Base-by-base conservation (phyloP, 1,140 invertebrate species). In the Cotesia chilonis region DNA sequence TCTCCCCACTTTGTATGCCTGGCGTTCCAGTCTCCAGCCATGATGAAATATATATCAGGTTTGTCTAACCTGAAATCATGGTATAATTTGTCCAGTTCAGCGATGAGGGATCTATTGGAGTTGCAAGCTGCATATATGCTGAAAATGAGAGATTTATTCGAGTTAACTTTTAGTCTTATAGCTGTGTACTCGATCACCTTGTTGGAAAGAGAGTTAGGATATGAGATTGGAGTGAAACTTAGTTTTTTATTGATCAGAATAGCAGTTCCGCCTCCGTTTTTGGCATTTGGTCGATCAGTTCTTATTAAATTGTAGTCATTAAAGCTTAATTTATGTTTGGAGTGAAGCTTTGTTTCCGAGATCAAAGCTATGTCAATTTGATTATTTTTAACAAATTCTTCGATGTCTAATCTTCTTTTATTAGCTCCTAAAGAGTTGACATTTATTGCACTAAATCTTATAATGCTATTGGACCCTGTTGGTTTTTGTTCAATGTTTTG, bases 121-220 rank as follows among this genome's bases (percentile, higher is more conserved):
- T 28, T 14, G n/a, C 9, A 4, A 4, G 12, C 52, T 4, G 66
- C 66, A 28, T 73, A 68, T 37, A 66, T 17, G 35, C 65, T 61
- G 5, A 41, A 20, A 38, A 72, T 65, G 38, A 69, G 12, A 1
- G 47, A 68, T n/a, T 64, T 65, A 4, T 54, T 63, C 2, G 1
- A 28, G 0, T 51, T 61, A 17, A 7, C 28, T 2, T 4, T 12
- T 4, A 85, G 1, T 61, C 63, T 68, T 10, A 36, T 41, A 89
- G 0, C 78, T 83, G 10, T 85, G 83, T 0, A 86, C 77, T 4
- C 63, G 4, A 70, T 4, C 2, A 72, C 61, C 4, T 65, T 38
- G 2, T 66, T 57, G 3, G 7, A 38, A 4, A 4, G 1, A 6
- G 64, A 66, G 6, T 63, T 54, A 2, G 61, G 64, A 6, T 41